Conservation (phyloP, 2,888 invertebrate species). For the Drosophila mimica region DNA sequence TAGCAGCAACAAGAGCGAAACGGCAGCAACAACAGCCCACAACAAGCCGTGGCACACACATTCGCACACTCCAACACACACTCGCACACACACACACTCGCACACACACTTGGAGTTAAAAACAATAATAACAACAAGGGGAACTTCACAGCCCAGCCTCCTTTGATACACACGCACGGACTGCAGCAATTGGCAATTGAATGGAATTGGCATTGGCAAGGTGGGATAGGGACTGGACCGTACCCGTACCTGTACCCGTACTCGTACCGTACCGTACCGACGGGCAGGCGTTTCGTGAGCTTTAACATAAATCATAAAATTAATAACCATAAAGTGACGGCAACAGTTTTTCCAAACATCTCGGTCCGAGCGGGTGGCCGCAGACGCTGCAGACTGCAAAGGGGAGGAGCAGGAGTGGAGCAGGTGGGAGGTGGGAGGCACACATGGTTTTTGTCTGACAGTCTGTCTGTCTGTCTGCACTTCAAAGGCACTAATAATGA, state of each 20-base stretch:
- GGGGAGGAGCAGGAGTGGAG: background rate
- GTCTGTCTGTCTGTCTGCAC: slow-evolving; percentile 23
- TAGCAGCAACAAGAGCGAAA: slow-evolving; percentile 51
- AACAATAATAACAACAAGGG: slow-evolving; percentile 23
- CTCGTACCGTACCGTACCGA: background rate
- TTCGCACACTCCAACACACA: slow-evolving; percentile 18
- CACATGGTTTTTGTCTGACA: slow-evolving; percentile 15
- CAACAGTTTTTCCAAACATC: slow-evolving; percentile 74
- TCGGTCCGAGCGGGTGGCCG: slow-evolving; percentile 63
- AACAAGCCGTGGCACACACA: slow-evolving; percentile 37
- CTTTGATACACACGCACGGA: slow-evolving; percentile 56
- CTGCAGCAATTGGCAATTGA: slow-evolving; percentile 56
- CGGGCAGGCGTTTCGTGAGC: slow-evolving; percentile 73
- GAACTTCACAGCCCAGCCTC: slow-evolving; percentile 43
- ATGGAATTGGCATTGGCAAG: slow-evolving; percentile 43
- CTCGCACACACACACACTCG: slow-evolving; percentile 26
- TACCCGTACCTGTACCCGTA: background rate
- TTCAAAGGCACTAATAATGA: slow-evolving; percentile 48
- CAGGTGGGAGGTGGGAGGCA: background rate
- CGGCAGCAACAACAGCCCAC: slow-evolving; percentile 62
- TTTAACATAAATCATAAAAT: slow-evolving; percentile 85
- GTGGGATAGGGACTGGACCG: slow-evolving; percentile 20
- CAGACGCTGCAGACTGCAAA: slow-evolving; percentile 20
- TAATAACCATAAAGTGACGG: slow-evolving; percentile 84
- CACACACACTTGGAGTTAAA: slow-evolving; percentile 17